Evolutionary conservation across 2,113 vertebrate genomes (phyloP).

Genomic region (Chauna torquata): DNA sequence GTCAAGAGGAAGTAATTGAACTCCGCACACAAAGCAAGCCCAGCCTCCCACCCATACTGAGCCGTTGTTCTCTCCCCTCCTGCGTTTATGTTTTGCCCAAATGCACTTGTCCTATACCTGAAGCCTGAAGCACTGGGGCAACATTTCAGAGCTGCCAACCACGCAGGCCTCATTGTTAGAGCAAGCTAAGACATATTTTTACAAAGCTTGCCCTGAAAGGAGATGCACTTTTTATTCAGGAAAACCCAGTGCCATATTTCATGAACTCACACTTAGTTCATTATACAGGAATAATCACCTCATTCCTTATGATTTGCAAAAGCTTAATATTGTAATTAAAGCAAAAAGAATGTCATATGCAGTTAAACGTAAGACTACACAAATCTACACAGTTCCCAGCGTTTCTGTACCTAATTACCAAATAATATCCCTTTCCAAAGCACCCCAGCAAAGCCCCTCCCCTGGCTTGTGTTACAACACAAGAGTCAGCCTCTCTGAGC

Average conservation of each 20-base stretch:
- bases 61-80: background rate
- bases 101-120: background rate
- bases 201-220: background rate
- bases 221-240: background rate
- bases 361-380: background rate
- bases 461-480: background rate
- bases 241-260: background rate
- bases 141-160: background rate
- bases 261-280: background rate
- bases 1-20: background rate
- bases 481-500: background rate
- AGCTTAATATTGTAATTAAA: background rate
- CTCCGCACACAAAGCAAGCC: background rate
- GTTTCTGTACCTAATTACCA: background rate
- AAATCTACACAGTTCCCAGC: background rate
- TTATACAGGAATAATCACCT: background rate
- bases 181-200: background rate
- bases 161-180: background rate
- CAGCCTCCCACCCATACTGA: background rate
- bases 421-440: background rate
- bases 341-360: background rate
- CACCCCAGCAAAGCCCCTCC: background rate
- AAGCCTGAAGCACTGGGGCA: background rate
- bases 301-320: background rate
- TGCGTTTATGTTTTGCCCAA: background rate